Evolutionary conservation across 2,888 invertebrate species (phyloP).

Genomic region (Callimorpha dominula): DNA sequence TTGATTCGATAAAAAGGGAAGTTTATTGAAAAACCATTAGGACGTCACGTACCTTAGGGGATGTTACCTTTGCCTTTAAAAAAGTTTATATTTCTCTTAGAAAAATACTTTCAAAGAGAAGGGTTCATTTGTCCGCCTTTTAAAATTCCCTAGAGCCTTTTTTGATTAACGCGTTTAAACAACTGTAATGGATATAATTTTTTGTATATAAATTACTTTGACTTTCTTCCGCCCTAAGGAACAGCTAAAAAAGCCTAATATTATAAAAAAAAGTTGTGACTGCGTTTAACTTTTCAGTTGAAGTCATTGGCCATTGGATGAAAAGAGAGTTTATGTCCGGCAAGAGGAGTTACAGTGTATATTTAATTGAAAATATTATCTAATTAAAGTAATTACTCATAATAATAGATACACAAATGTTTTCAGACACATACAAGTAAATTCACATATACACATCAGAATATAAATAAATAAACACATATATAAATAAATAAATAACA

Average conservation of each 20-base stretch:
- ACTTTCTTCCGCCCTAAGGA: neutral
- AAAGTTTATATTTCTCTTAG: slow-evolving; percentile 15
- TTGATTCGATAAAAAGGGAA: slow-evolving; percentile 11
- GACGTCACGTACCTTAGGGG: neutral
- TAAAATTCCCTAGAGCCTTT: neutral
- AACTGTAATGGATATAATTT: neutral
- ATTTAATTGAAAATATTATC: too few relatives aligned
- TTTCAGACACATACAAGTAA: too few relatives aligned
- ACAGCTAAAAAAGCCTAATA: neutral
- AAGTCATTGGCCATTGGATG: too few relatives aligned
- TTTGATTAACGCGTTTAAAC: neutral
- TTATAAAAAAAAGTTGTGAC: neutral
- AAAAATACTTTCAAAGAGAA: slow-evolving; percentile 14
- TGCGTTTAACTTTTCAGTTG: too few relatives aligned
- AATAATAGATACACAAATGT: too few relatives aligned
- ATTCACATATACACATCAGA: too few relatives aligned
- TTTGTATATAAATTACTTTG: neutral
- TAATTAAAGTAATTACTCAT: too few relatives aligned
- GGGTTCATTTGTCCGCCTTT: slow-evolving; percentile 1
- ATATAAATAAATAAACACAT: too few relatives aligned
- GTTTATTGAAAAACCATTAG: slow-evolving; percentile 28
- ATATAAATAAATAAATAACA: too few relatives aligned
- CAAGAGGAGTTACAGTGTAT: too few relatives aligned
- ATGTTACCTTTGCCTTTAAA: slow-evolving; percentile 14
- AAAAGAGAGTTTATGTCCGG: too few relatives aligned